A percentile compares a stretch with the other conserved stretches of the same genome.
Evolutionary conservation across 2,888 invertebrate genomes (phyloP).

Genomic region (Neoaliturus tenellus): DNA sequence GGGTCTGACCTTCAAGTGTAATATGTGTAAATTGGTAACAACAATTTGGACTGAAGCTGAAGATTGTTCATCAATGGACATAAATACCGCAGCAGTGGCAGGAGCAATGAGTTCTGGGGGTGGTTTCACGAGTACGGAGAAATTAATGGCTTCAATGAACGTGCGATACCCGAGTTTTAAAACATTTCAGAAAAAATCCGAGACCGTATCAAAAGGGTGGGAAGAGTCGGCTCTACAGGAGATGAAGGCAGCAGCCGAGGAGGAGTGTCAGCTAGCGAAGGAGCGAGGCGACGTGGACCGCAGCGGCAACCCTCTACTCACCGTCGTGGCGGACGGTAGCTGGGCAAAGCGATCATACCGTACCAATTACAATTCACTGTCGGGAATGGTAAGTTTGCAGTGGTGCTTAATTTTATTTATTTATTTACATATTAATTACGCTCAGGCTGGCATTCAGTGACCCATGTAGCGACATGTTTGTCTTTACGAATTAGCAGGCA

Average conservation of each 20-base stretch:
- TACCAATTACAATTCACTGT: conserved; percentile 60
- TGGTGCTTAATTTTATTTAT: too few relatives aligned
- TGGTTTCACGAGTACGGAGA: not conserved
- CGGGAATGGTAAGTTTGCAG: conserved; percentile 57
- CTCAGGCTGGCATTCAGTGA: too few relatives aligned
- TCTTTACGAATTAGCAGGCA: too few relatives aligned
- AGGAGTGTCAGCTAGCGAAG: conserved; percentile 59
- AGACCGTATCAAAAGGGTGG: conserved; percentile 25
- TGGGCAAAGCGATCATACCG: conserved; percentile 66
- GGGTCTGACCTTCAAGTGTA: not conserved
- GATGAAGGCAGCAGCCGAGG: conserved; percentile 49
- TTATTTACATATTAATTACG: too few relatives aligned
- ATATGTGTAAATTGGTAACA: not conserved
- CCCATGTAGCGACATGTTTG: too few relatives aligned
- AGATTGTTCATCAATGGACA: not conserved
- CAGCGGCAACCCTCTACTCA: conserved; percentile 64
- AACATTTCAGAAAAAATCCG: conserved; percentile 4
- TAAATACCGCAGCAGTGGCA: conserved; percentile 9
- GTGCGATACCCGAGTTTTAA: not conserved
- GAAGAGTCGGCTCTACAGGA: conserved; percentile 19
- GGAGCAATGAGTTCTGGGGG: conserved; percentile 17
- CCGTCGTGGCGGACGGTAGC: conserved; percentile 67
- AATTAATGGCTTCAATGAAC: not conserved
- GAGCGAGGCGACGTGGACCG: conserved; percentile 63
- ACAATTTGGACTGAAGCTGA: conserved; percentile 18